Percentiles rank a stretch among this genome's conserved stretches.
Conservation (phyloP, 2,113 vertebrate species). For the Apodemus sylvaticus region DNA sequence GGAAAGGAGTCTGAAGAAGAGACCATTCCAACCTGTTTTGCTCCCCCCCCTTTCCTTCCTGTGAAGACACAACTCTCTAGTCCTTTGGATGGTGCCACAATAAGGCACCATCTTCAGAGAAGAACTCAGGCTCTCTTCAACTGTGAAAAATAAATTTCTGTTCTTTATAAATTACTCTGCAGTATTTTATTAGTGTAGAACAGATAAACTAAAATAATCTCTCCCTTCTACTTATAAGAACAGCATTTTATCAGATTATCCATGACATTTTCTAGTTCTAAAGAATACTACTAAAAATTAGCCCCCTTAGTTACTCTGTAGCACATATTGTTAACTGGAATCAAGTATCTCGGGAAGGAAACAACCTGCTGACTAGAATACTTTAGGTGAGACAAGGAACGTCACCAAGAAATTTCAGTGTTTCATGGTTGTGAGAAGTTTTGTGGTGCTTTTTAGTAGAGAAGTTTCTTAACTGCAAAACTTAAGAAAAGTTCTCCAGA, state of each 20-base stretch:
- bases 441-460: not conserved
- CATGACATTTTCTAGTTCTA: not conserved
- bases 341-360: not conserved
- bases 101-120: not conserved
- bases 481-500: not conserved
- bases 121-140: not conserved
- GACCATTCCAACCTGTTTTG: not conserved
- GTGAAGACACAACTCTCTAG: not conserved
- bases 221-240: not conserved
- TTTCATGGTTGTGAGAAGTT: constrained; percentile 1
- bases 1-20: not conserved
- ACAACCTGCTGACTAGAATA: not conserved
- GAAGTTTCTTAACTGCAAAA: not conserved
- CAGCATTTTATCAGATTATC: not conserved
- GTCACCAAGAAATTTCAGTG: not conserved
- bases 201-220: not conserved
- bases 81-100: not conserved
- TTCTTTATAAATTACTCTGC: not conserved
- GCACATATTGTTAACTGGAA: not conserved
- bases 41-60: not conserved
- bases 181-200: not conserved
- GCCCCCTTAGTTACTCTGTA: not conserved
- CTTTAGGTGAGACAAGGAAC: not conserved
- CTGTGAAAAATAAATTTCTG: not conserved
- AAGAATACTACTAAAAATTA: not conserved